These are phyloP conservation scores for Eudyptes chrysolophus DNA, from an alignment of 2,113 vertebrate genomes.

Conservation along the genomic window DNA sequence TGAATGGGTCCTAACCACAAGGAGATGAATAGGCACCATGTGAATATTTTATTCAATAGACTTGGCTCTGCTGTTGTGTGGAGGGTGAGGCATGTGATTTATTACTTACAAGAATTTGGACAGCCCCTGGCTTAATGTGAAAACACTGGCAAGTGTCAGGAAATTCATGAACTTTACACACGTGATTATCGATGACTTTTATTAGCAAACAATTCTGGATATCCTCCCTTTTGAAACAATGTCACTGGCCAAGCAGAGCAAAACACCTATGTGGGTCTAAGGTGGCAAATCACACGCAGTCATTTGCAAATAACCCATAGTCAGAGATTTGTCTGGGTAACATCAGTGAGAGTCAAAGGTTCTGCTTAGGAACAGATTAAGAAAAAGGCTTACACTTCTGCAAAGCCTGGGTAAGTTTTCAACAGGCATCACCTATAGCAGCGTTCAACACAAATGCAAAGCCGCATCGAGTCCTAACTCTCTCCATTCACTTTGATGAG, in stretches of 20 bases:
- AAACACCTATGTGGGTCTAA: neutral
- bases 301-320: neutral
- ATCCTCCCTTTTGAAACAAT: constrained; percentile 31
- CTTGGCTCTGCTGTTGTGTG: constrained; percentile 13
- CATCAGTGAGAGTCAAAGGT: neutral
- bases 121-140: constrained; percentile 46
- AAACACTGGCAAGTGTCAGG: constrained; percentile 51
- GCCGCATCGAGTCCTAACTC: neutral
- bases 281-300: neutral
- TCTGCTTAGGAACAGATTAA: neutral
- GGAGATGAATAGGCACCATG: constrained; percentile 40
- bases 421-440: neutral
- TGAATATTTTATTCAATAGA: constrained; percentile 51
- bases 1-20: neutral
- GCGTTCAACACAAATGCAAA: neutral
- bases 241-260: neutral
- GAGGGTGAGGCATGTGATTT: constrained; percentile 59
- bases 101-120: constrained; percentile 60
- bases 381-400: neutral
- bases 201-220: constrained; percentile 51
- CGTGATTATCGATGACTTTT: constrained; percentile 1
- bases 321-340: neutral
- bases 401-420: neutral
- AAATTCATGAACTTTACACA: constrained; percentile 30
- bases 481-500: neutral